Base-by-base conservation (phyloP, 2,113 vertebrate genomes). In the Myotis brandtii region DNA sequence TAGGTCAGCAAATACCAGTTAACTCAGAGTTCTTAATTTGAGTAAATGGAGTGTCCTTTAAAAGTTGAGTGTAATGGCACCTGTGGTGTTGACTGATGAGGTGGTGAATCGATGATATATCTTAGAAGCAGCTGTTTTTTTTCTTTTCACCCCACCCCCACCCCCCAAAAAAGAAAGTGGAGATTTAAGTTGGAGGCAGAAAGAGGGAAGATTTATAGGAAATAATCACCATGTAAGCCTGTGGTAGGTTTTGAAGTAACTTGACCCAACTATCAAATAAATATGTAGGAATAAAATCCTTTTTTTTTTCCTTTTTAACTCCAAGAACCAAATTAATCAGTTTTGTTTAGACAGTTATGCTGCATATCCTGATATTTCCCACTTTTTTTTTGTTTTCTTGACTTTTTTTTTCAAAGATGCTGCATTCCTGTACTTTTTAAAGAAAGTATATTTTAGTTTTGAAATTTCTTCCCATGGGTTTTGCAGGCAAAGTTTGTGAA, bases 21-120 rank as follows among this genome's bases (percentile, higher is more conserved):
- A 32, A 48, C 43, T 50, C 48, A 72, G 85, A 62, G 25, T 79
- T 89, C 80, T 92, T 91, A 93, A 86, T 89, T 79, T 46, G 62
- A 97, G 70, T 92, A 80, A 87, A 86, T 92, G 37, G 46, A 69
- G 18, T 73, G 62, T 59, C 72, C 56, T 95, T 96, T 93, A 85
- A 96, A 96, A 79, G 76, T 59, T 37, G 56, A 56, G 4, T 70
- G 46, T 43, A 84, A 43, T 7, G 43, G 70, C 54, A 40, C 43
- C n/a, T 18, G 48, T 81, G 16, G 67, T 89, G 92, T n/a, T 94
- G 67, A 54, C 12, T 95, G 59, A 43, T 93, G 43, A 81, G 30
- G 13, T 91, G 59, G 54, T 75, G 18, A 46, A 73, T 85, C 17
- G 25, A 27, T 89, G 52, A 50, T 81, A 66, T 43, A 86, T 80